A percentile compares a stretch with the other conserved stretches of the same genome.
Conservation (phyloP, 2,797 vertebrate genomes). For the Intellagama lesueurii region DNA sequence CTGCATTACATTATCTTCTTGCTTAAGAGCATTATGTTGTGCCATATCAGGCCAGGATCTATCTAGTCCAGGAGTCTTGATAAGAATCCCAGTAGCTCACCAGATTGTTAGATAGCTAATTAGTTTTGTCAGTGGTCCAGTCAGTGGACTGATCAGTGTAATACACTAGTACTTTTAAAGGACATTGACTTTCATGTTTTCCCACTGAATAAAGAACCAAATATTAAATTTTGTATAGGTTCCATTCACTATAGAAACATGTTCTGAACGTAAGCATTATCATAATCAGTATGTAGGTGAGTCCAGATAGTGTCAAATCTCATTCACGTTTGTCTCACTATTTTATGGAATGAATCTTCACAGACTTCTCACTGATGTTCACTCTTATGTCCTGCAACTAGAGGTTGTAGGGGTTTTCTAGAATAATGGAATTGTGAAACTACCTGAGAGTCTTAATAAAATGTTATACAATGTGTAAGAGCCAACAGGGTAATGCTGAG, state of each 20-base stretch:
- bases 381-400: not conserved
- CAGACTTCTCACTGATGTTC: not conserved
- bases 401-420: not conserved
- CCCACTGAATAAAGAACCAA: not conserved
- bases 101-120: constrained; percentile 1
- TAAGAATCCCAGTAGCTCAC: not conserved
- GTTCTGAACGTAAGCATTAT: not conserved
- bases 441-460: not conserved
- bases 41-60: not conserved
- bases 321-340: not conserved
- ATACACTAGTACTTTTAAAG: not conserved
- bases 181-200: constrained; percentile 15
- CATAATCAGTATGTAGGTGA: not conserved
- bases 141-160: not conserved
- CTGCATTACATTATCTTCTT: not conserved
- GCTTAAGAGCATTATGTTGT: constrained; percentile 20
- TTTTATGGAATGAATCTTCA: not conserved
- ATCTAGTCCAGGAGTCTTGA: not conserved
- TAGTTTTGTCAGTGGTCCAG: not conserved
- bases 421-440: not conserved
- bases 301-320: not conserved
- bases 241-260: not conserved
- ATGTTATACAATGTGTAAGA: not conserved
- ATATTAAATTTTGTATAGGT: not conserved
- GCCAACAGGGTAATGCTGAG: not conserved